phyloP scores from a whole-genome alignment of 92 coral and sea anemone genomes.

The Plumapathes pennacea region DNA sequence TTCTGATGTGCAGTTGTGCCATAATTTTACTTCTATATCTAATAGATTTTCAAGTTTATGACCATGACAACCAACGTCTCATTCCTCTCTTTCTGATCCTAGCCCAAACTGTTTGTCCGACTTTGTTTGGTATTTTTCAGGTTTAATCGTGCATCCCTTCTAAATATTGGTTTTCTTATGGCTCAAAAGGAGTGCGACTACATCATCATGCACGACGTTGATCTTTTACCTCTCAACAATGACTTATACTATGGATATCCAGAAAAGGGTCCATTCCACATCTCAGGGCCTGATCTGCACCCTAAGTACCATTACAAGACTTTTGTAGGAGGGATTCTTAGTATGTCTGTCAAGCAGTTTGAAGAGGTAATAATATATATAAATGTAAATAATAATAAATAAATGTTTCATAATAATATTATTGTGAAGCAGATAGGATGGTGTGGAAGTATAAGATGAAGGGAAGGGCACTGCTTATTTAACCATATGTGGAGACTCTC shows the following conservation, averaged over 20 bases:
- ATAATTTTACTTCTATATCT: too few species aligned
- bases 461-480: too few species aligned
- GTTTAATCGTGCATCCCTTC: conserved; percentile 91
- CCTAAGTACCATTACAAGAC: conserved; percentile 92
- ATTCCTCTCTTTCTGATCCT: neutral
- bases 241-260: conserved; percentile 90
- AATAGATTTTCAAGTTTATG: too few species aligned
- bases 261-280: conserved; percentile 89
- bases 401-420: too few species aligned
- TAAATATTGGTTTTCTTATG: conserved; percentile 82
- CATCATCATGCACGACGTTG: conserved; percentile 98
- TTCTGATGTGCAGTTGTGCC: too few species aligned
- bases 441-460: too few species aligned
- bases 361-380: conserved; percentile 69
- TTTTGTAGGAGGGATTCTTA: conserved; percentile 92
- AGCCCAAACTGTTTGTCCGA: neutral
- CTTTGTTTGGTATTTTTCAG: conserved; percentile 23
- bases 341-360: conserved; percentile 85
- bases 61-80: neutral
- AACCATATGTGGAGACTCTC: too few species aligned
- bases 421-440: too few species aligned
- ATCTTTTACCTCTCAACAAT: conserved; percentile 82
- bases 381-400: too few species aligned
- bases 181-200: conserved; percentile 91
- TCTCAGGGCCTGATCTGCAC: conserved; percentile 88